Base-by-base conservation (phyloP, 1,140 invertebrate genomes). In the Hyposmocoma kahamanoa region DNA sequence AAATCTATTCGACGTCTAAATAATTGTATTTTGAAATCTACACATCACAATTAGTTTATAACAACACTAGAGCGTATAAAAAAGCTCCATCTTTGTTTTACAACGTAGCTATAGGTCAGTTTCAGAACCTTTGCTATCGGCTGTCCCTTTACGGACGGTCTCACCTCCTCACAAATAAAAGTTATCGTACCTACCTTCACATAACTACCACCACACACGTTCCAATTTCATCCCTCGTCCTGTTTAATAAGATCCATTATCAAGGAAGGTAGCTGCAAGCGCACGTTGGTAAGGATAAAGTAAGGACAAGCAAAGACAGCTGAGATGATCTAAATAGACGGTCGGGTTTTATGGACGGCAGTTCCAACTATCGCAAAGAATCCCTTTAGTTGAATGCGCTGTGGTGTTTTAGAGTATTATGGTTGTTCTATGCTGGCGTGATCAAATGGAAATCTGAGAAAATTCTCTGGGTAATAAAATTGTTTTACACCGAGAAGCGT, bases 291-390 rank as follows among this genome's bases (percentile, higher is more conserved):
- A 22, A 26, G 47, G 41, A 54, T 61, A 64, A 53, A 47, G 53
- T 50, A 51, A 57, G 63, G 61, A 62, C 42, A 21, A 22, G 28
- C 34, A 28, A 34, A 8, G 38, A 38, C 60, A 59, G 50, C 52
- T 53, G 42, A 72, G 69, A 72, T 72, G 67, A 72, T 72, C 69
- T 72, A 72, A 72, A 70, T 72, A 63, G 69, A 53, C 49, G 56
- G 59, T 57, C 60, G 45, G 46, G 59, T 68, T 72, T 72, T 72
- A 72, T 64, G 62, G 44, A 53, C n/a, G 56, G 65, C 56, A 44
- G 50, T 42, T 54, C 15, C 10, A 36, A 36, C 32, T 36, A 36
- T 36, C 51, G 50, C 53, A 53, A 28, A 22, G 56, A 56, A 55
- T 59, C 28, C 50, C 56, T 34, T 50, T 41, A 53, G 28, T 53